These are phyloP conservation scores for Ctenosaura bakeri DNA, from an alignment of 2,797 vertebrate species.

Conservation along the genomic window DNA sequence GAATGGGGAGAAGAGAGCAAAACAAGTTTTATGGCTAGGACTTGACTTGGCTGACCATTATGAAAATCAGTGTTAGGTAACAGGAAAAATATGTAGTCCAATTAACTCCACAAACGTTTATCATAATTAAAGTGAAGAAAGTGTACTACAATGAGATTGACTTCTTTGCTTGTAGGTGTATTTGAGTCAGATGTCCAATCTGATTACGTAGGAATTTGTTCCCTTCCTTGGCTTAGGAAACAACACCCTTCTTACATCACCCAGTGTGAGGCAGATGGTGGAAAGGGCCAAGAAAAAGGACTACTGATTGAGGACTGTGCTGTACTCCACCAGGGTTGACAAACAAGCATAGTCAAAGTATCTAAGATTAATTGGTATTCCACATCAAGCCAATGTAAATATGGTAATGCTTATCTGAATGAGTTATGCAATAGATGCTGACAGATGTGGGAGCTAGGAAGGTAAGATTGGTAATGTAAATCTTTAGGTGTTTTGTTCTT, in stretches of 20 bases:
- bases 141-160: no score
- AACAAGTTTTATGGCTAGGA: background rate
- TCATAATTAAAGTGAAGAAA: constrained; percentile 14
- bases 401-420: background rate
- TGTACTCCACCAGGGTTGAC: background rate
- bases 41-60: background rate
- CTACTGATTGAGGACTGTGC: background rate
- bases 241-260: background rate
- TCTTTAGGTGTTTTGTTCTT: no score
- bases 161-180: background rate
- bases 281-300: background rate
- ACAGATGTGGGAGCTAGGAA: background rate
- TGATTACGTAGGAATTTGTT: background rate
- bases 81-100: background rate
- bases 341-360: background rate
- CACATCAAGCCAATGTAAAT: background rate
- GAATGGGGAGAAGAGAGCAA: background rate
- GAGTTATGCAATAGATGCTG: background rate
- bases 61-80: background rate
- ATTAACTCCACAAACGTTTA: constrained; percentile 3
- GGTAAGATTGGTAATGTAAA: background rate
- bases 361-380: background rate
- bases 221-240: background rate
- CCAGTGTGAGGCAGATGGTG: background rate
- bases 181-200: background rate